Conservation (phyloP, 2,797 vertebrate species). For the Poeciliopsis gracilis region DNA sequence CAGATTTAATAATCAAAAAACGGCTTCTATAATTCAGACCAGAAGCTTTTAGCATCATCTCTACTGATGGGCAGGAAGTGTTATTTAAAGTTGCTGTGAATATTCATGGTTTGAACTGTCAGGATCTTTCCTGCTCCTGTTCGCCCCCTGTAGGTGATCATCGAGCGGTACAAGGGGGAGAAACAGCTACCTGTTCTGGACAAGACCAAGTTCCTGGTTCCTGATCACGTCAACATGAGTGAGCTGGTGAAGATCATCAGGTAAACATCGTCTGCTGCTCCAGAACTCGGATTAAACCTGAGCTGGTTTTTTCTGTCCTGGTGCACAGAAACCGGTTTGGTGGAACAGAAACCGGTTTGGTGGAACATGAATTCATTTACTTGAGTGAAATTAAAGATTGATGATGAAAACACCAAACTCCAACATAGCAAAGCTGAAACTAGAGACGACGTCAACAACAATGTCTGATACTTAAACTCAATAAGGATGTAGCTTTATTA, state of each 20-base stretch:
- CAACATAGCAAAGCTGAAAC: no score
- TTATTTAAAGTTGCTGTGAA: no score
- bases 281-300: not conserved
- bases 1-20: no score
- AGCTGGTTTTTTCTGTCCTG: not conserved
- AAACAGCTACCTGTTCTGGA: slow-evolving; percentile 96
- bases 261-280: slow-evolving; percentile 64
- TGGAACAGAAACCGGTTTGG: not conserved
- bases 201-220: slow-evolving; percentile 98
- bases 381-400: not conserved
- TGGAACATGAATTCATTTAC: not conserved
- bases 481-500: no score
- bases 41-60: no score
- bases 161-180: slow-evolving; percentile 97
- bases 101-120: no score
- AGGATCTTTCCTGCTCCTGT: not conserved
- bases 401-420: not conserved
- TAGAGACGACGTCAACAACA: no score
- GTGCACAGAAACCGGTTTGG: no score
- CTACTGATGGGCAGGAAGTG: no score
- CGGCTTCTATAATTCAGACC: no score
- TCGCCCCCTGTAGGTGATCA: slow-evolving; percentile 87
- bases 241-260: slow-evolving; percentile 99
- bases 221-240: slow-evolving; percentile 99
- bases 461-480: no score